Evolutionary conservation across 2,113 vertebrate genomes (phyloP), one percentile per base, ranked within the genome.

Genomic region (Cyrtonyx montezumae): DNA sequence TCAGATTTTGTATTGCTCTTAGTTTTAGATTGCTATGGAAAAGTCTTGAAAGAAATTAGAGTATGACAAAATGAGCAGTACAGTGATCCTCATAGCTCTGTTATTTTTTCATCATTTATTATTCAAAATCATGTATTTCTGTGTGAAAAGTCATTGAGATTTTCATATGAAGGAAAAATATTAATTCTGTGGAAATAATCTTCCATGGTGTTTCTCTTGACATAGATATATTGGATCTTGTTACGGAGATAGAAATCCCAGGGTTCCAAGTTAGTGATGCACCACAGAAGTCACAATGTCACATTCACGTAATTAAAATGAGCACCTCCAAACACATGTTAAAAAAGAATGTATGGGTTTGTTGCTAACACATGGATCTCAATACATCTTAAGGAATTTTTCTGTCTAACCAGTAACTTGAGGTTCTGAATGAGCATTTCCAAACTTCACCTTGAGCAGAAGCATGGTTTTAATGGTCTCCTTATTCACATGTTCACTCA

Each of bases 121-220:
- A 23, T 30, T 14, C 34, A 89, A 91, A 77, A 4, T 40, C 58
- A 49, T 11, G 8, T 8, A 6, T 18, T 79, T 85, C 34, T 48
- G 40, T 36, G 9, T 46, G 8, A 65, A 42, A 56, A 80, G 11
- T 65, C 42, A 32, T 9, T 45, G 8, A 8, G 12, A 49, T 81
- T 81, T 71, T 75, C 46, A 25, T 22, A 36, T 2, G 8, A 86
- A 88, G 7, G 9, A 76, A 37, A 75, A 70, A 84, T 37, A n/a
- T 10, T 12, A 40, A 3, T 21, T 13, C 14, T 40, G 25, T 43
- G 23, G 36, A 93, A 87, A 87, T 5, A 6, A 13, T 30, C 21
- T 6, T 5, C 12, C 5, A 43, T 2, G 1, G 6, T 2, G 4
- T 11, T 6, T 67, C 20, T 76, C 36, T 42, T 9, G 17, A 51